phyloP scores from a whole-genome alignment of 2,888 invertebrate genomes.

The Salticus scenicus region DNA sequence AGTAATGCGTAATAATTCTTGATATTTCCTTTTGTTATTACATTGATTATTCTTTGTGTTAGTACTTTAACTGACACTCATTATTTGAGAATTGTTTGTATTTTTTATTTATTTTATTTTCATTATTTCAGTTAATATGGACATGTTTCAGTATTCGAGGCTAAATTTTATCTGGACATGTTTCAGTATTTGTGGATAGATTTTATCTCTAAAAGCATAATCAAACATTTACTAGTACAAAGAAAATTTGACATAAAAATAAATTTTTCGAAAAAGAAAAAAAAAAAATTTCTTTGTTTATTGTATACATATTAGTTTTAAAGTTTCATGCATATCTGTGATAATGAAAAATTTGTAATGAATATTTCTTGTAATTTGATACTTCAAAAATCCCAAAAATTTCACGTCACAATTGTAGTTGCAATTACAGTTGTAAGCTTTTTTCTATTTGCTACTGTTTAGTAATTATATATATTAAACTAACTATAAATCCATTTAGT shows the following conservation, averaged over 20 bases:
- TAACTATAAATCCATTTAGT: neutral
- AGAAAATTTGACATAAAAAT: neutral
- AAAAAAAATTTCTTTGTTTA: neutral
- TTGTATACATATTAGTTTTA: neutral
- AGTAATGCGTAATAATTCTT: too few species aligned
- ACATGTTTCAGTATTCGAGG: neutral
- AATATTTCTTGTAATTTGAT: constrained; percentile 46
- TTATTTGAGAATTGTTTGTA: too few species aligned
- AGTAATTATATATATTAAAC: constrained; percentile 34
- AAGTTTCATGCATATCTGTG: constrained; percentile 55
- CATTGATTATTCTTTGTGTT: too few species aligned
- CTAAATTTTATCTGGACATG: too few species aligned
- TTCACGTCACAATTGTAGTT: constrained; percentile 50
- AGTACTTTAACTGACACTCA: too few species aligned
- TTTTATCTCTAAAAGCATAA: neutral
- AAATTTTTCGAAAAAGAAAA: neutral
- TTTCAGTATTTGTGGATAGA: neutral
- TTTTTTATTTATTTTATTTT: too few species aligned
- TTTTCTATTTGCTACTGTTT: constrained; percentile 24
- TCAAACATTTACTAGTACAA: neutral
- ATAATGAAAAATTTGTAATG: constrained; percentile 48
- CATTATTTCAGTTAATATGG: neutral
- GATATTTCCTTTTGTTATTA: too few species aligned
- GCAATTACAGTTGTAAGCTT: constrained; percentile 26
- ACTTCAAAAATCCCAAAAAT: constrained; percentile 36